Base-by-base conservation (phyloP, 2,888 invertebrate species). In the Drosophila subsilvestris region DNA sequence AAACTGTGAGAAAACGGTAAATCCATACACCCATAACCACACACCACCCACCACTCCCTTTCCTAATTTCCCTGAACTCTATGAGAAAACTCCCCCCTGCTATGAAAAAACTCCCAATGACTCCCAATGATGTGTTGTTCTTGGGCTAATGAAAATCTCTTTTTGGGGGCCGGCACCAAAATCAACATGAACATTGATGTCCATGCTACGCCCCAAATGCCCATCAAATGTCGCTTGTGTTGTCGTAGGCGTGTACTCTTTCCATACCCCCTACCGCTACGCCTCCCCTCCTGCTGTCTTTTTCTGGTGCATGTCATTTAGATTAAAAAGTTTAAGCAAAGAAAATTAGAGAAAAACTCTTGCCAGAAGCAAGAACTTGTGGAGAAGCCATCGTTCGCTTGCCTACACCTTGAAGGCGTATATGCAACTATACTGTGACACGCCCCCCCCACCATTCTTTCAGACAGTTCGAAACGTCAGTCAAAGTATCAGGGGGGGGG, bases 321-420 rank as follows among this genome's bases (percentile, higher is more conserved):
- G 86, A 86, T 88, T 86, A 88, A 88, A 88, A 88, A 87, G 63
- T 85, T 81, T 66, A 81, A 71, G 54, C 67, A 75, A 70, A 78
- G 75, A 68, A 70, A 73, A 53, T 78, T 76, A 67, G 72, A 77
- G 75, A 80, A 72, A 66, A 55, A 67, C 68, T 66, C 67, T 55
- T 37, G 49, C 65, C 50, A 44, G 56, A 20, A 27, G n/a, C 5
- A 37, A 58, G 44, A 45, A 44, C 17, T 22, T 12, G 22, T 14
- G 7, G 37, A 18, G 43, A 29, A 48, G 18, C 2, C 18, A 25
- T 2, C 7, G 45, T 14, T 20, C 18, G 22, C 17, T 8, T 45
- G 49, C 32, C 12, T 32, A 12, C 32, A 14, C 65, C 65, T 49
- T 43, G 48, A 12, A 49, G 56, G 55, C 62, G 66, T 54, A 45